Conservation (phyloP, 1,140 invertebrate genomes). For the Copidosoma floridanum region DNA sequence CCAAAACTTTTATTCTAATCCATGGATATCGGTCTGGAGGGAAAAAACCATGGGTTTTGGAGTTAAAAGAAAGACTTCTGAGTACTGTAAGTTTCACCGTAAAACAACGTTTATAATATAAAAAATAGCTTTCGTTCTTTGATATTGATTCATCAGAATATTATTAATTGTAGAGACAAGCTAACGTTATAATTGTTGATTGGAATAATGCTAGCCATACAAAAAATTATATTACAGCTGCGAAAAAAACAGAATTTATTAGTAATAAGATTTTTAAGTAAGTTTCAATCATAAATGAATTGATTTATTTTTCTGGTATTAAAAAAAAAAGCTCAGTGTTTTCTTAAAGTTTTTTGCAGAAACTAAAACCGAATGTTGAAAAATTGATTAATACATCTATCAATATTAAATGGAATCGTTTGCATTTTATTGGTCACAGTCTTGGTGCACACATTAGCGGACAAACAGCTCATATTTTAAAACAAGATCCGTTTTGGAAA, state of each 20-base stretch:
- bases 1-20: too few relatives aligned
- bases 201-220: not conserved
- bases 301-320: too few relatives aligned
- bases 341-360: not conserved
- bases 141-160: too few relatives aligned
- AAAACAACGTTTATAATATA: too few relatives aligned
- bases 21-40: slow-evolving; percentile 13
- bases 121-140: too few relatives aligned
- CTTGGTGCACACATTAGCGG: not conserved
- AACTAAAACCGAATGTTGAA: not conserved
- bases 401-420: not conserved
- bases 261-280: not conserved
- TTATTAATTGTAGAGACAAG: not conserved
- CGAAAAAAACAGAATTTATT: not conserved
- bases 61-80: slow-evolving; percentile 12
- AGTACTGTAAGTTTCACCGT: not conserved
- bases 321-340: too few relatives aligned
- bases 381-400: not conserved
- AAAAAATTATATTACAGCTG: not conserved
- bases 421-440: slow-evolving; percentile 1
- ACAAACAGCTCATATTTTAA: not conserved
- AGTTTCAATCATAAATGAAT: not conserved
- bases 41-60: slow-evolving; percentile 8
- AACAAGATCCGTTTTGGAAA: not conserved
- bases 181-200: not conserved